Evolutionary conservation across 2,113 vertebrate genomes (phyloP).

Genomic region (Ceyx melanurus): DNA sequence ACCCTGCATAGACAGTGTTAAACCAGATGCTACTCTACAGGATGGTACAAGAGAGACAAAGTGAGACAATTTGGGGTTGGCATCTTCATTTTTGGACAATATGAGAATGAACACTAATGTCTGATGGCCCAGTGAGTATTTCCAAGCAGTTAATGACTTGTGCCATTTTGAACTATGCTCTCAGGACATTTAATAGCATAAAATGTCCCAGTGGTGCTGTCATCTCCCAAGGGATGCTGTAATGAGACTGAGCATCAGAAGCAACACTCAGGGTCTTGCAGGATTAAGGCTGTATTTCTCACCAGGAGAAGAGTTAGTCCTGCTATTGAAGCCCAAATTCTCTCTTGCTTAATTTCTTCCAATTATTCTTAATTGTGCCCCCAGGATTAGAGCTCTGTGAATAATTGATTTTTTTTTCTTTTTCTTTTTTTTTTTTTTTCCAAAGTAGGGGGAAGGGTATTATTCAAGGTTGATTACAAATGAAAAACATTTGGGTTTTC

Average conservation of each 20-base stretch:
- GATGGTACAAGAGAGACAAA: not conserved
- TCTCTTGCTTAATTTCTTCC: conserved; percentile 46
- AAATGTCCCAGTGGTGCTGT: not conserved
- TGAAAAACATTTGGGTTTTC: not conserved
- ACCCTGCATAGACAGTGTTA: not conserved
- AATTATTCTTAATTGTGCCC: conserved; percentile 52
- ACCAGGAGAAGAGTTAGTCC: not conserved
- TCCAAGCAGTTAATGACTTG: not conserved
- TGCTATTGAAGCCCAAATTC: not conserved
- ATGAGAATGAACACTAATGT: too few relatives aligned
- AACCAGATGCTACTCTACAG: not conserved
- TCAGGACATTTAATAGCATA: not conserved
- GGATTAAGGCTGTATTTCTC: not conserved
- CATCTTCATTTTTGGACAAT: not conserved
- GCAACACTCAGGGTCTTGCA: not conserved
- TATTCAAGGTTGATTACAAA: conserved; percentile 4
- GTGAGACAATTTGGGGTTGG: not conserved
- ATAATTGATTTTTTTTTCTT: conserved; percentile 29
- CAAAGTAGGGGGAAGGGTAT: not conserved
- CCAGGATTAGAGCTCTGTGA: conserved; percentile 21
- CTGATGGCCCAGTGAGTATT: not conserved
- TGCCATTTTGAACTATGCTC: not conserved
- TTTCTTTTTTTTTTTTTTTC: not conserved
- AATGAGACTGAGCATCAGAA: not conserved
- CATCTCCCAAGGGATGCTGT: not conserved